Evolutionary conservation across 2,113 vertebrate genomes (phyloP).

Genomic region (human (Homo sapiens)): DNA sequence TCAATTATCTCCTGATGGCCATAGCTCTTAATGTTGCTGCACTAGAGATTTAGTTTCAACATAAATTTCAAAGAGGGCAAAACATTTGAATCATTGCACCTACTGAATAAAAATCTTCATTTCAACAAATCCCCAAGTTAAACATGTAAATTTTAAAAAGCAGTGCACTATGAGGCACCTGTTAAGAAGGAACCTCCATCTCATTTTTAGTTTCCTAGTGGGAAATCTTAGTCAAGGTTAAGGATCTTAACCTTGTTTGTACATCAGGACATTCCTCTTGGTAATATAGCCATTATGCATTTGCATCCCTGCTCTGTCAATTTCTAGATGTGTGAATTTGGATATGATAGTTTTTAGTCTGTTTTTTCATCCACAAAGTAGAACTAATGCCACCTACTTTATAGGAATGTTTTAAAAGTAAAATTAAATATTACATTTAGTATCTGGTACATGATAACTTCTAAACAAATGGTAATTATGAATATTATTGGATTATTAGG

Average conservation of each 20-base stretch:
- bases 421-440: background rate
- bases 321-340: background rate
- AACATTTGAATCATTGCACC: background rate
- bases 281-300: background rate
- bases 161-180: background rate
- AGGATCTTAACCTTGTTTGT: background rate
- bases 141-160: background rate
- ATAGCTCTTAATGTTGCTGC: background rate
- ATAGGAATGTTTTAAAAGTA: background rate
- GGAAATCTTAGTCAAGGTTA: background rate
- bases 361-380: background rate
- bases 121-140: background rate
- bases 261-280: background rate
- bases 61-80: background rate
- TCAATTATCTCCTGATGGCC: background rate
- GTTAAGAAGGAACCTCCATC: background rate
- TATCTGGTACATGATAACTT: background rate
- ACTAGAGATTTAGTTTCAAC: background rate
- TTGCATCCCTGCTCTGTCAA: background rate
- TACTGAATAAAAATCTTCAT: background rate
- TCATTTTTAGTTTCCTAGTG: background rate
- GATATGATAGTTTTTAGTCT: background rate
- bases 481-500: background rate
- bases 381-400: background rate
- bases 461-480: background rate